These are phyloP conservation scores for Drymonia ruficornis DNA, from an alignment of 2,888 invertebrate genomes.

Conservation along the genomic window DNA sequence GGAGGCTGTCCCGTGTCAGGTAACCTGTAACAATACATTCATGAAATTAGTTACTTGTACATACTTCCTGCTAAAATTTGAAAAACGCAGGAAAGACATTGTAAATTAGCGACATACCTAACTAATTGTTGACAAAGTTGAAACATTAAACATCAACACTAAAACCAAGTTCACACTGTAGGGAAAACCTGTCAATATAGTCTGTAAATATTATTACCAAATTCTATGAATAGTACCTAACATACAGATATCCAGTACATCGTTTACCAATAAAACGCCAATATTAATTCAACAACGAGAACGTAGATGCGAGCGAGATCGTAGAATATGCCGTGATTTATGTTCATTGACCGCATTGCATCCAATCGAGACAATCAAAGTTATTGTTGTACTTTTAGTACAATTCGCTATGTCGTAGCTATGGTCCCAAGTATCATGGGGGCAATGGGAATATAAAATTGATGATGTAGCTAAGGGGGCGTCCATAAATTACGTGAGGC, in stretches of 20 bases:
- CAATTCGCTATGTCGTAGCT: not conserved
- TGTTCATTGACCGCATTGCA: slow-evolving; percentile 38
- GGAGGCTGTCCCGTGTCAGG: slow-evolving; percentile 86
- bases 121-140: too few species aligned
- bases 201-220: not conserved
- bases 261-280: not conserved
- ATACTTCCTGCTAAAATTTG: too few species aligned
- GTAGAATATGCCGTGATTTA: slow-evolving; percentile 34
- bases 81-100: too few species aligned
- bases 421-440: not conserved
- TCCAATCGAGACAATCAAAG: slow-evolving; percentile 61
- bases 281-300: not conserved
- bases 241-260: not conserved
- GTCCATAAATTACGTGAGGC: too few species aligned
- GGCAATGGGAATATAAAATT: not conserved
- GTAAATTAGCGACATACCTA: too few species aligned
- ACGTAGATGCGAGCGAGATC: not conserved
- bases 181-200: too few species aligned
- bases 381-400: slow-evolving; percentile 7
- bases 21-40: slow-evolving; percentile 77
- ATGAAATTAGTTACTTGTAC: too few species aligned
- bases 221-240: too few species aligned
- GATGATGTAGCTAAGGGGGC: not conserved
- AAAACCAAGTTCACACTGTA: too few species aligned
- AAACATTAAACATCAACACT: too few species aligned